A percentile compares a stretch with the other conserved stretches of the same genome.
phyloP scores from a whole-genome alignment of 2,797 vertebrate species.

The Eospalax fontanierii region DNA sequence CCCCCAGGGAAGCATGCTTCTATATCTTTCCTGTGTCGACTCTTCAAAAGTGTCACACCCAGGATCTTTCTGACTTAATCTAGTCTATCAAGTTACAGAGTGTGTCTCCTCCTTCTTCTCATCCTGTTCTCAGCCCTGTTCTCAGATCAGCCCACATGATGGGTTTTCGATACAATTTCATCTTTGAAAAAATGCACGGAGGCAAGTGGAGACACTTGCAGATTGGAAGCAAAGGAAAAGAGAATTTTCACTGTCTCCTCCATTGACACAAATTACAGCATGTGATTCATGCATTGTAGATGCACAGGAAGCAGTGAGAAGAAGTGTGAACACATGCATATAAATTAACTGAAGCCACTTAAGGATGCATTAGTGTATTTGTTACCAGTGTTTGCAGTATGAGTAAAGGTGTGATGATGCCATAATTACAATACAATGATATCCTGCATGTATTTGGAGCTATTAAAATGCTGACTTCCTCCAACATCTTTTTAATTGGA shows the following conservation, averaged over 20 bases:
- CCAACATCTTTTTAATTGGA: background rate
- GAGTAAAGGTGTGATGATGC: slow-evolving; percentile 18
- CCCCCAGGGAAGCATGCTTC: background rate
- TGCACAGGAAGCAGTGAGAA: background rate
- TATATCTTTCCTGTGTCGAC: background rate
- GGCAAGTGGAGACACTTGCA: background rate
- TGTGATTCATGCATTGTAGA: slow-evolving; percentile 14
- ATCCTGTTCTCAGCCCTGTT: background rate
- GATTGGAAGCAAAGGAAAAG: background rate
- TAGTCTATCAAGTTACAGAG: background rate
- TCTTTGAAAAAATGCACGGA: slow-evolving; percentile 26
- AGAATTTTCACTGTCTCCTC: slow-evolving; percentile 25
- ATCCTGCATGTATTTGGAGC: background rate
- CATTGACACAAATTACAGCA: slow-evolving; percentile 19
- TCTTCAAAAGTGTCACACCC: background rate
- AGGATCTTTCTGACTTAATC: background rate
- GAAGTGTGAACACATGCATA: background rate
- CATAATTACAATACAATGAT: background rate
- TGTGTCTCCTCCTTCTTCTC: background rate
- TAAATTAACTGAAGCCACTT: slow-evolving; percentile 2
- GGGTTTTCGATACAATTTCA: background rate
- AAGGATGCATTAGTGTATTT: background rate
- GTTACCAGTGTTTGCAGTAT: slow-evolving; percentile 20
- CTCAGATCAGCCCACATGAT: background rate
- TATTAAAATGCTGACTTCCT: background rate